These are phyloP conservation scores for Lottia scabra DNA, from an alignment of 2,888 invertebrate genomes.

Conservation along the genomic window DNA sequence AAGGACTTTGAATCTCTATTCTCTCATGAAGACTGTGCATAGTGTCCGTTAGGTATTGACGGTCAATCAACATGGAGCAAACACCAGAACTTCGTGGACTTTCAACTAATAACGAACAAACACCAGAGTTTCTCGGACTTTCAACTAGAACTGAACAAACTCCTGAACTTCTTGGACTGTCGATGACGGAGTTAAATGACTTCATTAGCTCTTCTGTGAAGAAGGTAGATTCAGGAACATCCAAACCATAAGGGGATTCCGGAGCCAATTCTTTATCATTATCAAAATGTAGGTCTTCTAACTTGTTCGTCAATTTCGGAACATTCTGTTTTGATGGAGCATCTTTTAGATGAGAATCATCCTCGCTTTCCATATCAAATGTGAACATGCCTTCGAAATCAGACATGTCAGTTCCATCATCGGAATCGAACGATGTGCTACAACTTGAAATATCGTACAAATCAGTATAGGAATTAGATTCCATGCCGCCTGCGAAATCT, in stretches of 20 bases:
- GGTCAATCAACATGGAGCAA: background rate
- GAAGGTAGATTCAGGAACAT: slow-evolving; percentile 15
- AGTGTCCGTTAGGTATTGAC: background rate
- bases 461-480: background rate
- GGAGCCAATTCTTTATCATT: background rate
- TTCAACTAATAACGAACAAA: background rate
- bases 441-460: background rate
- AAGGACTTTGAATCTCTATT: background rate
- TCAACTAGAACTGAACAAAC: background rate
- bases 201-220: slow-evolving; percentile 19
- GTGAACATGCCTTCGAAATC: slow-evolving; percentile 1
- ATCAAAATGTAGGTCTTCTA: no score
- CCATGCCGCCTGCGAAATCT: background rate
- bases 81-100: slow-evolving; percentile 11
- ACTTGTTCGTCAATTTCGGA: background rate
- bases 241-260: background rate
- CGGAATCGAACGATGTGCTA: background rate
- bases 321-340: background rate
- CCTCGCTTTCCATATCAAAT: background rate
- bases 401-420: slow-evolving; percentile 5
- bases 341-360: background rate
- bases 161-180: slow-evolving; percentile 12
- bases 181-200: slow-evolving; percentile 18
- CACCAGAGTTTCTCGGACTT: no score
- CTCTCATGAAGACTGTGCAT: background rate